Evolutionary conservation across 1,140 invertebrate genomes (phyloP).

Genomic region (Armadillidium nasatum): DNA sequence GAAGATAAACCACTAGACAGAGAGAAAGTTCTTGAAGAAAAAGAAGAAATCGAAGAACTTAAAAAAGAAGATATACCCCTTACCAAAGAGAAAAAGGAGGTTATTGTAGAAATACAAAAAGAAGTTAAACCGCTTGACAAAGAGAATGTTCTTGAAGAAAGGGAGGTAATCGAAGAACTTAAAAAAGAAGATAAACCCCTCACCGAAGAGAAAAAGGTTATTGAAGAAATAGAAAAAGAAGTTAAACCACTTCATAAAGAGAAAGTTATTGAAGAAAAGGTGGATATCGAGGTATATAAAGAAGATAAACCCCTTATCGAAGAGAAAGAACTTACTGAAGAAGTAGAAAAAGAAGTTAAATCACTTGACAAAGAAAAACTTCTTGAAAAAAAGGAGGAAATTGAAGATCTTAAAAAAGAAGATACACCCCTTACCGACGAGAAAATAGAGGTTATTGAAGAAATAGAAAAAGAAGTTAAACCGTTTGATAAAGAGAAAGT

Average conservation of each 20-base stretch:
- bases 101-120: too few species aligned
- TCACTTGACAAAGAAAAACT: conserved; percentile 1
- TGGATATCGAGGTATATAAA: conserved; percentile 26
- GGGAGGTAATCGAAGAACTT: not conserved
- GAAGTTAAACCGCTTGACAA: too few species aligned
- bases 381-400: not conserved
- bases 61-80: too few species aligned
- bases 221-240: conserved; percentile 49
- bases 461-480: not conserved
- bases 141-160: too few species aligned
- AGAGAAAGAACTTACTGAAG: conserved; percentile 48
- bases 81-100: too few species aligned
- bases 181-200: conserved; percentile 35
- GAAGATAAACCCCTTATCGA: conserved; percentile 33
- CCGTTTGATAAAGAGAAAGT: too few species aligned
- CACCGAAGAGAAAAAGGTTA: conserved; percentile 48
- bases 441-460: not conserved
- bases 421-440: conserved; percentile 41
- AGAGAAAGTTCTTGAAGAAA: too few species aligned
- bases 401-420: conserved; percentile 44
- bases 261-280: not conserved
- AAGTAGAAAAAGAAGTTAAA: conserved; percentile 7
- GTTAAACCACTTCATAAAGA: not conserved
- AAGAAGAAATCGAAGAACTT: too few species aligned
- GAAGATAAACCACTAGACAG: not conserved